A percentile compares a stretch with the other conserved stretches of the same genome.
Conservation (phyloP, 2,113 vertebrate species). For the Salvator merianae region DNA sequence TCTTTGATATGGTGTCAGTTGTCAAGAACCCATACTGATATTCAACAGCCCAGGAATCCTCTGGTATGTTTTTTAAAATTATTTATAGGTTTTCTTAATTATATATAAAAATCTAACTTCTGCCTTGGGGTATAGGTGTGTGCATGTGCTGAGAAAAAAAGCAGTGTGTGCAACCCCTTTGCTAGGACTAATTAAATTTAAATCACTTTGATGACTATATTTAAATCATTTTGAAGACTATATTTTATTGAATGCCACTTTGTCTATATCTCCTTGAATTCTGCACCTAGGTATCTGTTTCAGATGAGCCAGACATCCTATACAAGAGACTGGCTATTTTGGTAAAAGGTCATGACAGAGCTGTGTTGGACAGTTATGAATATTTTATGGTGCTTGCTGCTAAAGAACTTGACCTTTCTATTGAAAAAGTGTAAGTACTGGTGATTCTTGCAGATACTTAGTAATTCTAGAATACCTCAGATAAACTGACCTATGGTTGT, state of each 20-base stretch:
- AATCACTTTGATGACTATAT: neutral
- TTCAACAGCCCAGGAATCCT: slow-evolving; percentile 64
- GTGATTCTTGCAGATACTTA: slow-evolving; percentile 1
- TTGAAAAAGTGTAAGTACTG: slow-evolving; percentile 89
- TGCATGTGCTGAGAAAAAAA: neutral
- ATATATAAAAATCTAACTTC: neutral
- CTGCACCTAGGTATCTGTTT: slow-evolving; percentile 80
- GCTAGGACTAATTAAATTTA: neutral
- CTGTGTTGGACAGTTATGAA: slow-evolving; percentile 95
- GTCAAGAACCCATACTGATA: slow-evolving; percentile 48
- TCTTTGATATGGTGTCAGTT: slow-evolving; percentile 53
- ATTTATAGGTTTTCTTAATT: neutral
- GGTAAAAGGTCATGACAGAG: slow-evolving; percentile 90
- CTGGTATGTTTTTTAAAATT: slow-evolving; percentile 56
- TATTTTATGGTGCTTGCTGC: slow-evolving; percentile 90
- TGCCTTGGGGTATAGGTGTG: neutral
- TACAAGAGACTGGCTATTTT: slow-evolving; percentile 87
- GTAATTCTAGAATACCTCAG: neutral
- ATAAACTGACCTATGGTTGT: neutral
- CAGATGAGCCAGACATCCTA: slow-evolving; percentile 87
- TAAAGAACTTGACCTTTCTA: slow-evolving; percentile 85
- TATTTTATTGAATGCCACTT: neutral
- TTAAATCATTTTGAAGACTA: neutral
- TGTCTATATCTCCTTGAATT: slow-evolving; percentile 16
- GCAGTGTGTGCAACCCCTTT: neutral